Percentiles rank a stretch among this genome's conserved stretches.
Evolutionary conservation across 2,113 vertebrate species (phyloP).

Genomic region (Hippocampus comes): DNA sequence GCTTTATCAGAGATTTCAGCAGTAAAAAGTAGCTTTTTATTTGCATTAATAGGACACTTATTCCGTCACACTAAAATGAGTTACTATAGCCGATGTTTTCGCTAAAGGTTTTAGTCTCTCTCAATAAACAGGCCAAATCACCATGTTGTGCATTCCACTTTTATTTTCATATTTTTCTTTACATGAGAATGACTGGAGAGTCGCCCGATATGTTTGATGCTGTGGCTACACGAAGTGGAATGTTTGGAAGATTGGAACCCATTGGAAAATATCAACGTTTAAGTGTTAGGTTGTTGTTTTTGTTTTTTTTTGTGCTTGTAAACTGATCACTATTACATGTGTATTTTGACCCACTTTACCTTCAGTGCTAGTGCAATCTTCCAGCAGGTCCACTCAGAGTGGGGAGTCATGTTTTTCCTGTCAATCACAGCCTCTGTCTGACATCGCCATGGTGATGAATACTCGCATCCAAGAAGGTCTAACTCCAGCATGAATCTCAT

Average conservation of each 20-base stretch:
- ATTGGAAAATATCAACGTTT: slow-evolving; percentile 43
- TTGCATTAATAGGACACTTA: too few relatives aligned
- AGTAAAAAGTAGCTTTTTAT: too few relatives aligned
- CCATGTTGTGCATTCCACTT: slow-evolving; percentile 50
- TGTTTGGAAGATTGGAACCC: slow-evolving; percentile 53
- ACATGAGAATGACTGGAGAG: slow-evolving; percentile 37
- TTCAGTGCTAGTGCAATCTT: not conserved
- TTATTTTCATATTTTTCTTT: slow-evolving; percentile 52
- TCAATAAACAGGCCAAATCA: not conserved
- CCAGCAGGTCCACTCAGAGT: slow-evolving; percentile 2
- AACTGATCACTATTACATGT: slow-evolving; percentile 19
- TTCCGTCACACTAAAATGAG: too few relatives aligned
- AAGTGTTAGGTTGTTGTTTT: not conserved
- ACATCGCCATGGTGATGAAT: slow-evolving; percentile 32
- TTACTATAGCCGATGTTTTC: too few relatives aligned
- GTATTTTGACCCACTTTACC: not conserved
- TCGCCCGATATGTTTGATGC: slow-evolving; percentile 12
- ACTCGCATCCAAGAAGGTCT: slow-evolving; percentile 30
- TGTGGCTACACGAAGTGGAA: slow-evolving; percentile 49
- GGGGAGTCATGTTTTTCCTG: slow-evolving; percentile 4
- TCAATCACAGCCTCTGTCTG: not conserved
- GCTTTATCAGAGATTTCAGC: too few relatives aligned
- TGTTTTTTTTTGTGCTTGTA: not conserved
- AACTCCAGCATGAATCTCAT: slow-evolving; percentile 49
- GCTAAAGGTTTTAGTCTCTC: too few relatives aligned